Evolutionary conservation across 2,113 vertebrate genomes (phyloP), one percentile per base, ranked within the genome.

Genomic region (Melanerpes aurifrons): DNA sequence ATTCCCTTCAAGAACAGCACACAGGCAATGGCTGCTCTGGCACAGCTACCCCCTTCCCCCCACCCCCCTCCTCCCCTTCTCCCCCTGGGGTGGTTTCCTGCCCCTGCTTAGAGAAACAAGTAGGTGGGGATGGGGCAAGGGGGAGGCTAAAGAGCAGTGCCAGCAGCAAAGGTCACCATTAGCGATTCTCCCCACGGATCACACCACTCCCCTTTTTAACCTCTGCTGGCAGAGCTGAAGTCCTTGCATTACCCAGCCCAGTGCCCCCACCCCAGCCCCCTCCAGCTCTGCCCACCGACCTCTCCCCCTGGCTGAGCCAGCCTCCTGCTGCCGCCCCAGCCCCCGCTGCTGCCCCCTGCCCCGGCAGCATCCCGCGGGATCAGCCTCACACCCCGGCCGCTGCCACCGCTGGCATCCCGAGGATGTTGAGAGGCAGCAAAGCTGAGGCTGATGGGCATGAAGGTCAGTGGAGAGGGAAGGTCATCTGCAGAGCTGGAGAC

Each of bases 401-500:
- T 43, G 40, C 25, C 74, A 50, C 72, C 13, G 0, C 28, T 28
- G 1, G 87, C 83, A 45, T 45, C 82, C 89, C 7, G 31, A 53
- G 57, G 75, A 8, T 2, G 50, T 18, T 7, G 6, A 58, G 25
- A 35, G 59, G 90, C 90, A 54, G 92, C 82, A 37, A 18, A 61
- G 87, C 92, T 82, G 92, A 80, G 40, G 80, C 90, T 82, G 91
- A 90, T 72, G 89, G 89, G 75, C 92, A 50, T 89, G 95, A 95
- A 94, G 94, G 95, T 94, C 94, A 87, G 69, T 0, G 19, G 77
- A 81, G 74, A 76, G 40, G 59, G 45, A 93, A 91, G 82, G 82
- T 32, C 68, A 0, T 54, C 86, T 57, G 76, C 0, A 0, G 53
- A 22, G 2, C 57, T 6, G 2, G 37, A 18, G 53, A 40, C 13